Evolutionary conservation across 1,140 invertebrate genomes (phyloP).

Genomic region (Centruroides sculpturatus): DNA sequence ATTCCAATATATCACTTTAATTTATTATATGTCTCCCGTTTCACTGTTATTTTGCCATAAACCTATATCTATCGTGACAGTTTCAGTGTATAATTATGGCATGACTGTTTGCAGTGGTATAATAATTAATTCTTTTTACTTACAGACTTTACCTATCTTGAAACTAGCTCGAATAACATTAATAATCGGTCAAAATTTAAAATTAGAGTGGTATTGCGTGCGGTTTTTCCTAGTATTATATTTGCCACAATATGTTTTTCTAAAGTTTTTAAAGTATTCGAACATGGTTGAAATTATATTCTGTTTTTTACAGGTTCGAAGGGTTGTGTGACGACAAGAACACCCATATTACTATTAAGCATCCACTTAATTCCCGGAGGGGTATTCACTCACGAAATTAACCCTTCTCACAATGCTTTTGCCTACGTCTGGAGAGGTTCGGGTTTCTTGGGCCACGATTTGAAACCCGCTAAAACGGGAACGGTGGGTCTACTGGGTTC

Average conservation of each 20-base stretch:
- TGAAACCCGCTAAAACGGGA: constrained; percentile 7
- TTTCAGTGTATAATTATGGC: no score
- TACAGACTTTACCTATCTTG: no score
- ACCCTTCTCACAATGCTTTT: constrained; percentile 13
- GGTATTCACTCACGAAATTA: constrained; percentile 11
- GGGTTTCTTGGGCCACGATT: constrained; percentile 14
- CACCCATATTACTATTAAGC: constrained; percentile 17
- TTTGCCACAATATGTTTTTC: neutral
- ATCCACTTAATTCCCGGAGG: constrained; percentile 12
- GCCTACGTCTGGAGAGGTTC: constrained; percentile 18
- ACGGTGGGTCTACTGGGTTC: constrained; percentile 12
- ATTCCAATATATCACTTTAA: no score
- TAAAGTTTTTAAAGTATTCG: no score
- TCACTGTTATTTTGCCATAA: no score
- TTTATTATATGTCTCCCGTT: no score
- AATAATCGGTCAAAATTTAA: neutral
- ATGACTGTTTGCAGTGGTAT: no score
- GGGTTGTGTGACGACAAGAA: constrained; percentile 12
- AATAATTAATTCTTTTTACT: no score
- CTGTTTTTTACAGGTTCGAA: constrained; percentile 9
- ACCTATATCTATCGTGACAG: no score
- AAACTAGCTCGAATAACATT: neutral
- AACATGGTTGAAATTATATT: no score
- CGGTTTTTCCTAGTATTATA: neutral
- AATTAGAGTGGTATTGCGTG: no score